Conservation (phyloP, 2,797 vertebrate species). For the Falco biarmicus region DNA sequence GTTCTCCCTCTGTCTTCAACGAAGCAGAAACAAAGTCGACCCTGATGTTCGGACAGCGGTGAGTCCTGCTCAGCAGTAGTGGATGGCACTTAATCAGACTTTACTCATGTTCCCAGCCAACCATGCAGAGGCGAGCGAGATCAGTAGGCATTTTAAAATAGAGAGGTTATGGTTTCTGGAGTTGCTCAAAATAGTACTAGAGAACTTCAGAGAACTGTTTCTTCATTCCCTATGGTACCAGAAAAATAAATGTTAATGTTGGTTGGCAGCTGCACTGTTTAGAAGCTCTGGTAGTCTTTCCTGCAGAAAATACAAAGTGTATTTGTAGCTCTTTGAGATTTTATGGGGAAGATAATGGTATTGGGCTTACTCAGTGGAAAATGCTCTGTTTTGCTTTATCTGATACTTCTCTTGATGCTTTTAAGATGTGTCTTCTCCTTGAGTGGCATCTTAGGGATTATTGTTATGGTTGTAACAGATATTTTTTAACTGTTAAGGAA, state of each 20-base stretch:
- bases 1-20: slow-evolving; percentile 92
- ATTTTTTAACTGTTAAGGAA: rapidly evolving
- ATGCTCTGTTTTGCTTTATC: neutral
- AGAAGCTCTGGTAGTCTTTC: neutral
- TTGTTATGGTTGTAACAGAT: neutral
- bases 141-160: neutral
- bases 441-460: neutral
- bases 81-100: neutral
- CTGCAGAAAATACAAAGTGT: neutral
- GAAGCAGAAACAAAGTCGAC: slow-evolving; percentile 94
- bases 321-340: neutral
- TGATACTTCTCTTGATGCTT: neutral
- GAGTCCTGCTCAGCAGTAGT: neutral
- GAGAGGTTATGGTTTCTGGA: neutral
- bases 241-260: neutral
- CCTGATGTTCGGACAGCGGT: slow-evolving; percentile 94
- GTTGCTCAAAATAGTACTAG: neutral
- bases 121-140: rapidly evolving
- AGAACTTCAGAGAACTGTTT: neutral
- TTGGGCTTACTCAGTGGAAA: neutral
- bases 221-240: neutral
- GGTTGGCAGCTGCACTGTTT: neutral
- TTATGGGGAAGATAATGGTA: neutral
- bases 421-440: neutral
- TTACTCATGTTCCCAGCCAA: neutral